Base-by-base conservation (phyloP, 2,888 invertebrate genomes). In the Drosophila affinis region DNA sequence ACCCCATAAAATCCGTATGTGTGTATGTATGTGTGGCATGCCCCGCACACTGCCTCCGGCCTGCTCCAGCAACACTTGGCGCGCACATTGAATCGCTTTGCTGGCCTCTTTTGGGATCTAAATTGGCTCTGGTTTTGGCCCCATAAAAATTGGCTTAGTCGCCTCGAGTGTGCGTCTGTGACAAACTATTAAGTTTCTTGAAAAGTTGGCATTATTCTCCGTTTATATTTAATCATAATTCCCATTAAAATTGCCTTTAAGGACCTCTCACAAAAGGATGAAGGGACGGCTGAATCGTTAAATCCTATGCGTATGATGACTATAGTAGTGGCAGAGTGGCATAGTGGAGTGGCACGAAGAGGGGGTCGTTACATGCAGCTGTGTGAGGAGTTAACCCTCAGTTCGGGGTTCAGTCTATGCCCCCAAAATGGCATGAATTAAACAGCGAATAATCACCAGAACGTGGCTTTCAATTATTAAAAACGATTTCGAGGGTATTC, bases 181-280 rank as follows among this genome's bases (percentile, higher is more conserved):
- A 47, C 48, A 44, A 49, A 87, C 86, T 82, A 87, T 83, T 81
- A 85, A 81, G 76, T 62, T 64, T 79, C 57, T 77, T 82, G 72
- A 87, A 83, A 74, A 75, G 69, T 87, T 73, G 77, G 72, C 82
- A 87, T 71, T 87, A 81, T 81, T 85, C 72, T 71, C 72, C 68
- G 59, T 71, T 77, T 71, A 79, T 67, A 71, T 72, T 77, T 76
- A 72, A 77, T 85, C 78, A 81, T 87, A 81, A 67, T 81, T 78
- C 59, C 75, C 55, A 85, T 73, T 84, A 81, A 84, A 78, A 81
- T 60, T 64, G 46, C 57, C 72, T 72, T 72, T 58, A 72, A 51
- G 73, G 51, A 57, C 44, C 44, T 34, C 48, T 18, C 55, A 51
- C 49, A 44, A 34, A 52, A 62, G 51, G 32, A 52, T 63, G 63